A percentile compares a stretch with the other conserved stretches of the same genome.
Evolutionary conservation across 2,797 vertebrate genomes (phyloP).

Genomic region (Eulemur mongoz): DNA sequence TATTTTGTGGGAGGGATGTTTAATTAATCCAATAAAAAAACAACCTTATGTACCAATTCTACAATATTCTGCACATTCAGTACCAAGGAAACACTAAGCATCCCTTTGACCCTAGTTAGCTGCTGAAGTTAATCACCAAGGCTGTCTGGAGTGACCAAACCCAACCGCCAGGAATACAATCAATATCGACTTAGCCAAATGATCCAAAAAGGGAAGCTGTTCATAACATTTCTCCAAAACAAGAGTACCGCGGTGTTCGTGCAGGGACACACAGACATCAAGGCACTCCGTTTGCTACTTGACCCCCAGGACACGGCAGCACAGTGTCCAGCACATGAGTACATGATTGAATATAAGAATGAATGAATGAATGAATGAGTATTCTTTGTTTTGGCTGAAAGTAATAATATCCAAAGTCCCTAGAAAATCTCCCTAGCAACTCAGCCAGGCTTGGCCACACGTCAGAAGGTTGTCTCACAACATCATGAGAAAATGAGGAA

Average conservation of each 20-base stretch:
- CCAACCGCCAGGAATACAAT: not conserved
- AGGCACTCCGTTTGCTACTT: not conserved
- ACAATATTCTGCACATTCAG: not conserved
- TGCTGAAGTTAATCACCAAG: not conserved
- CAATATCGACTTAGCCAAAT: not conserved
- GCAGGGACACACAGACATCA: not conserved
- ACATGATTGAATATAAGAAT: not conserved
- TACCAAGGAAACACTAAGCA: not conserved
- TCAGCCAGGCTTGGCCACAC: not conserved
- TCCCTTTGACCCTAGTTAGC: not conserved
- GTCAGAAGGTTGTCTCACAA: accelerated
- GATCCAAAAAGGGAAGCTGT: not conserved
- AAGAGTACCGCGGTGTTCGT: accelerated
- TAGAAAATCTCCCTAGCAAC: not conserved
- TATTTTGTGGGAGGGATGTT: not conserved
- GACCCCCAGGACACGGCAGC: too few species aligned
- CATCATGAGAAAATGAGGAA: not conserved
- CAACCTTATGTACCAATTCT: not conserved
- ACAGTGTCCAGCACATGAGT: too few species aligned
- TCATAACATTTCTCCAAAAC: not conserved
- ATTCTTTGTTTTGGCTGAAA: not conserved
- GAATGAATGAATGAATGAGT: not conserved
- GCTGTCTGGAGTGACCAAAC: not conserved
- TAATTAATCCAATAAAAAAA: not conserved
- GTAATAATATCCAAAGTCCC: not conserved